Conservation (phyloP, 2,888 invertebrate genomes). For the Drosophila sordidula region DNA sequence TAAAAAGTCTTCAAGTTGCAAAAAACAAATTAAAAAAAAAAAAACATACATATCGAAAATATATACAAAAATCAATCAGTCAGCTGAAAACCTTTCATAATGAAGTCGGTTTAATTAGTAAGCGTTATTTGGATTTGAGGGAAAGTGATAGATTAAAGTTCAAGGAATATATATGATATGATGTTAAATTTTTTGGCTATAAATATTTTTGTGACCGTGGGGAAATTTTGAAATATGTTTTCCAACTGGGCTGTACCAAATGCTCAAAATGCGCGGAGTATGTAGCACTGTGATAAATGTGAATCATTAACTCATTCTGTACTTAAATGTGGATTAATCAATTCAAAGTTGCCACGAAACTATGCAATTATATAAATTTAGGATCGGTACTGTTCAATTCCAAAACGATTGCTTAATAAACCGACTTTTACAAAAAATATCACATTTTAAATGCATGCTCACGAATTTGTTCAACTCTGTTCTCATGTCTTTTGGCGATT, state of each 20-base stretch:
- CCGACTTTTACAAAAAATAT: slow-evolving; percentile 3
- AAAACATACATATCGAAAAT: slow-evolving; percentile 17
- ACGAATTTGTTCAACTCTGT: slow-evolving; percentile 1
- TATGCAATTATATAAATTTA: slow-evolving; percentile 17
- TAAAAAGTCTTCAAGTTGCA: no score
- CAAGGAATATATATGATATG: slow-evolving; percentile 17
- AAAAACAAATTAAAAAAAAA: background rate
- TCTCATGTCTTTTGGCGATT: background rate
- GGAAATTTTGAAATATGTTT: background rate
- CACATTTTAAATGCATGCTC: slow-evolving; percentile 40
- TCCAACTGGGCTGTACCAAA: slow-evolving; percentile 16
- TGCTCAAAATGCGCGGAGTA: slow-evolving; percentile 33
- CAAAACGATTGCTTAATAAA: slow-evolving; percentile 14
- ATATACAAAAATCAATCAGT: slow-evolving; percentile 1
- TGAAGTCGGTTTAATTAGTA: slow-evolving; percentile 19
- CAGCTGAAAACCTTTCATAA: background rate
- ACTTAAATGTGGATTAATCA: slow-evolving; percentile 3
- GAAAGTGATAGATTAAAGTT: slow-evolving; percentile 36
- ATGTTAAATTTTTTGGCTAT: slow-evolving; percentile 2
- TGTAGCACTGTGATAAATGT: slow-evolving; percentile 48
- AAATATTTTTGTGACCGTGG: slow-evolving; percentile 2
- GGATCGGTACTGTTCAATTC: slow-evolving; percentile 15
- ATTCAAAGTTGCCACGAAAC: slow-evolving; percentile 1
- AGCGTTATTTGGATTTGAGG: slow-evolving; percentile 8
- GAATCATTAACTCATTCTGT: slow-evolving; percentile 22